Base-by-base conservation (phyloP, 2,888 invertebrate species). In the Epinotia ramella region DNA sequence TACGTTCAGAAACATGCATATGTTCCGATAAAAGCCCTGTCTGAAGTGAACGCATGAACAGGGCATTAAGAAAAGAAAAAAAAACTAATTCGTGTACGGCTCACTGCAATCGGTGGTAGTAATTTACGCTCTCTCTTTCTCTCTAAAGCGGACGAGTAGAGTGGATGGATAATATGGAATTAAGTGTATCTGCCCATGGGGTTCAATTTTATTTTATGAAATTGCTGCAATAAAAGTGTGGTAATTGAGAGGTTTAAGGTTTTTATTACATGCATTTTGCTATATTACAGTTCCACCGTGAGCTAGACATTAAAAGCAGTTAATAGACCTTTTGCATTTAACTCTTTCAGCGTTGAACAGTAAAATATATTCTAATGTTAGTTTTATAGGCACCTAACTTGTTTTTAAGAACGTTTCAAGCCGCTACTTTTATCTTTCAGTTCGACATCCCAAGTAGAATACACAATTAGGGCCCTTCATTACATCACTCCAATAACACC, bases 401-500 rank as follows among this genome's bases (percentile, higher is more conserved):
- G 49, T 20, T 28, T 46, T 62, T 57, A 67, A 57, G 49, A 71
- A 53, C 53, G 57, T 46, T 71, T 63, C 70, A 69, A 71, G 72
- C 46, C 71, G 53, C 60, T 75, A 56, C 88, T 87, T 91, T 89
- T 89, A 91, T 91, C 89, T 91, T 87, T 85, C 82, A 86, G 83
- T 80, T 73, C 74, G 84, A 84, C 87, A 86, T 89, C 87, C 89
- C 91, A 88, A 88, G 87, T 84, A 88, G 92, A 92, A 93, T 93
- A 91, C 88, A 92, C 91, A 94, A 94, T 94, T 94, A 94, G 91
- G 88, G 85, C 89, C 91, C 92, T 92, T 92, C 93, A 92, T 93
- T 93, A 93, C 92, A 92, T 91, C 91, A 92, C 91, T 93, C 89
- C 88, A 92, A 92, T 92, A 93, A 92, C 92, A 93, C 93, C 92